phyloP scores from a whole-genome alignment of 2,888 invertebrate species.

The Drosophila tanythrix region DNA sequence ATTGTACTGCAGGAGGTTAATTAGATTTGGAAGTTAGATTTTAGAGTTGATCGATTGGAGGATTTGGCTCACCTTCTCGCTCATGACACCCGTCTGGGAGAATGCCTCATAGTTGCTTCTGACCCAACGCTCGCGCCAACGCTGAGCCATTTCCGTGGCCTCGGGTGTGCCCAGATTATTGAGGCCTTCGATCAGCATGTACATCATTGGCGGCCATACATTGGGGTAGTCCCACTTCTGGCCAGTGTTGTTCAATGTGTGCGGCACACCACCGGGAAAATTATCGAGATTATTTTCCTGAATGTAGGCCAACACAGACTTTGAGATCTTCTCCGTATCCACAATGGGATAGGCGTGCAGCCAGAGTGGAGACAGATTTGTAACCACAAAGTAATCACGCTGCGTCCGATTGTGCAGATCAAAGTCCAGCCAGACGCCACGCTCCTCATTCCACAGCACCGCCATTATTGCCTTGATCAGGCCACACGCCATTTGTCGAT shows the following conservation, averaged over 20 bases:
- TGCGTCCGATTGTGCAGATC: conserved; percentile 88
- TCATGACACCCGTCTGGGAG: conserved; percentile 89
- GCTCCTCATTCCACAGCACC: conserved; percentile 94
- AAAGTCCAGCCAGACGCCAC: conserved; percentile 95
- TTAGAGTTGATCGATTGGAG: not conserved
- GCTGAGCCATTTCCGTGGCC: conserved; percentile 88
- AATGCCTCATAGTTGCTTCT: conserved; percentile 91
- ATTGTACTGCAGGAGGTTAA: conserved; percentile 86
- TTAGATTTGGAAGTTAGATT: not conserved
- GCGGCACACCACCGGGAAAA: conserved; percentile 92
- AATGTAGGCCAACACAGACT: conserved; percentile 89
- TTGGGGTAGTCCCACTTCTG: conserved; percentile 97
- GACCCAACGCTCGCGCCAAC: conserved; percentile 92
- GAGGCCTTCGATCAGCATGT: conserved; percentile 92
- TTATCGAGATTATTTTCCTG: conserved; percentile 87
- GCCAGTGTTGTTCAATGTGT: conserved; percentile 90
- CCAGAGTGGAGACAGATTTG: conserved; percentile 94
- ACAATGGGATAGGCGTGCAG: conserved; percentile 89
- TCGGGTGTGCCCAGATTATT: conserved; percentile 88
- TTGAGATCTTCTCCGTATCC: conserved; percentile 87
- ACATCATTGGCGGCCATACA: conserved; percentile 96
- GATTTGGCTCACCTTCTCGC: conserved; percentile 89
- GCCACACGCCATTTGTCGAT: conserved; percentile 87
- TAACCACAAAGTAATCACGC: conserved; percentile 91
- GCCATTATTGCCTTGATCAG: conserved; percentile 86